Evolutionary conservation across 2,113 vertebrate genomes (phyloP), one percentile per base, ranked within the genome.

Genomic region (Tursiops truncatus): DNA sequence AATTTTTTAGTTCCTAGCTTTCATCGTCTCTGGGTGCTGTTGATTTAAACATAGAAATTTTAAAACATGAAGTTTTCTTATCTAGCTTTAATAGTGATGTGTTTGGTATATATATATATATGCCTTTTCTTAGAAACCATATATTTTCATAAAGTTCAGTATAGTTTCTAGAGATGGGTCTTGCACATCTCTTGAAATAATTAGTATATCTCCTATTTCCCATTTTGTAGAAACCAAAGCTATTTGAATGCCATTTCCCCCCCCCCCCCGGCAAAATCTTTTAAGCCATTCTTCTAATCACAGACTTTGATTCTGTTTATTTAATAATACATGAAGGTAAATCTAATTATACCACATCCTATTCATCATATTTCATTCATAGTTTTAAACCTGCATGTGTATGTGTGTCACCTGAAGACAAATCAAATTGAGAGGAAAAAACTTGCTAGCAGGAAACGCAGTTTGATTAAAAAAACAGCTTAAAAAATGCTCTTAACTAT

Each of bases 1-100:
- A 98, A 98, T 98, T 98, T 98, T 98, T 97, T 96, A 98, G 98
- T 98, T 98, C 97, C 98, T 98, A 98, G 98, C 96, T 99, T 98
- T 98, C 98, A 97, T 99, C 97, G 91, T 97, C 97, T 98, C 86
- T 98, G 93, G 97, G 95, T 98, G 83, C 97, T 98, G 98, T 98
- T 98, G 98, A 98, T 96, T 97, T 98, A 98, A 98, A 98, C 68
- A 98, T 94, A 98, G 50, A 98, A 98, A 93, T 97, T 98, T 92
- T 98, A 90, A 98, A 97, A 97, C 97, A 97, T 96, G 96, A 98
- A 97, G 60, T 96, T 98, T 98, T 97, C 97, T 98, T 76, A 50
- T 97, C 76, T 89, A 97, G 90, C 96, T 97, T 98, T 98, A 98
- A 97, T 95, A 98, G 94, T 98, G 94, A n/a, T 96, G 26, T 74